Percentiles rank a stretch among this genome's conserved stretches.
Evolutionary conservation across 1,140 invertebrate genomes (phyloP).

Genomic region (Drosophila busckii): DNA sequence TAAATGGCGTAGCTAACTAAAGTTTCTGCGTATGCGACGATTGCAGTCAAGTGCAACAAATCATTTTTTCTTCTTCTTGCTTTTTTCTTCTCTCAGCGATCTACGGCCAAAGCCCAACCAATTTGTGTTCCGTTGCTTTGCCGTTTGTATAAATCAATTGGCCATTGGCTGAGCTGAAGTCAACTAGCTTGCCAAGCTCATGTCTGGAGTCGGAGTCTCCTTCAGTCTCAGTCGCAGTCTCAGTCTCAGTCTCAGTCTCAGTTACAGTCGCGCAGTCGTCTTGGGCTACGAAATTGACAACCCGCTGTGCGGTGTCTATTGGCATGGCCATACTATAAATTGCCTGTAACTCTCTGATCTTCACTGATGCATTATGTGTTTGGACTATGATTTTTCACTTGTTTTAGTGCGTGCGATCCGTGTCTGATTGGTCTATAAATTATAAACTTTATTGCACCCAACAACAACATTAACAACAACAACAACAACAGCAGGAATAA

Average conservation of each 20-base stretch:
- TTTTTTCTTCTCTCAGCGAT: conserved; percentile 43
- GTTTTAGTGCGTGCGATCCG: conserved; percentile 64
- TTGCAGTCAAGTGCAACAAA: conserved; percentile 63
- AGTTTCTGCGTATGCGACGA: conserved; percentile 68
- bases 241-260: background rate
- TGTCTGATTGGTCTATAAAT: conserved; percentile 71
- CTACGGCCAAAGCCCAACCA: conserved; percentile 48
- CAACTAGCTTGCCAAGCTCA: no score
- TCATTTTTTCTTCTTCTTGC: no score
- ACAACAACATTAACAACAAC: conserved; percentile 2
- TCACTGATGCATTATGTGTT: conserved; percentile 70
- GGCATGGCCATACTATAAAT: conserved; percentile 68
- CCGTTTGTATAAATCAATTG: conserved; percentile 77
- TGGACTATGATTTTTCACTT: conserved; percentile 76
- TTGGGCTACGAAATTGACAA: conserved; percentile 42
- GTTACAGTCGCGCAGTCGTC: conserved; percentile 4
- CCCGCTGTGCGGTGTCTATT: conserved; percentile 72
- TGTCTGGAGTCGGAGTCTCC: no score
- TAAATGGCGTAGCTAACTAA: conserved; percentile 43
- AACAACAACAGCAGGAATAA: background rate
- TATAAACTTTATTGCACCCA: conserved; percentile 59
- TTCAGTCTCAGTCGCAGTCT: background rate
- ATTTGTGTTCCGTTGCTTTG: conserved; percentile 76
- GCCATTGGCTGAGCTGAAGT: conserved; percentile 28
- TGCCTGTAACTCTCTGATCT: conserved; percentile 44